Percentiles rank a stretch among this genome's conserved stretches.
phyloP scores from a whole-genome alignment of 2,113 vertebrate species.

The Petaurus breviceps region DNA sequence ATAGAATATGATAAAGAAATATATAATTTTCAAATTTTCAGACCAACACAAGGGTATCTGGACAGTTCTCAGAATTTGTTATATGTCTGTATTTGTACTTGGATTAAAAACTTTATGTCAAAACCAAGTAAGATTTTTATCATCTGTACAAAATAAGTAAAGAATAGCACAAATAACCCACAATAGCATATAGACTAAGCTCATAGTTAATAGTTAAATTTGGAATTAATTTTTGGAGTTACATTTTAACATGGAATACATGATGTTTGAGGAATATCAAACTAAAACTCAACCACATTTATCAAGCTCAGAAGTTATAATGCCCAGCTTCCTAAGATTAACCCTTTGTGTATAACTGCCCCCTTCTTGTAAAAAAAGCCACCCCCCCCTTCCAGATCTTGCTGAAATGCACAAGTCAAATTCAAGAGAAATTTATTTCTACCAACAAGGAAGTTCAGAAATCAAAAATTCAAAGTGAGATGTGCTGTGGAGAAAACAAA shows the following conservation, averaged over 20 bases:
- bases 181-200: neutral
- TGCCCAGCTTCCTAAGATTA: constrained; percentile 5
- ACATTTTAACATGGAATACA: neutral
- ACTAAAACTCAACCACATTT: neutral
- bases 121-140: constrained; percentile 40
- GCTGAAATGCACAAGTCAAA: constrained; percentile 23
- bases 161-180: constrained; percentile 37
- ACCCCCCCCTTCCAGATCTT: neutral
- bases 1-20: neutral
- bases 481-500: neutral
- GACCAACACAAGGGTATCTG: neutral
- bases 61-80: neutral
- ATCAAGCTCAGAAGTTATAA: constrained; percentile 26
- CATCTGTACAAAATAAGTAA: constrained; percentile 17
- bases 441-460: constrained; percentile 44
- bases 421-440: neutral
- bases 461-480: neutral
- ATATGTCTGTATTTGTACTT: neutral
- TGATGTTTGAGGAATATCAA: neutral
- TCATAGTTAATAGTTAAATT: neutral
- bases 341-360: constrained; percentile 26
- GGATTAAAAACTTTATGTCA: neutral
- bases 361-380: constrained; percentile 5
- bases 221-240: neutral
- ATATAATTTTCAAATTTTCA: neutral